phyloP scores from a whole-genome alignment of 2,113 vertebrate species.

The Micronisus gabar region DNA sequence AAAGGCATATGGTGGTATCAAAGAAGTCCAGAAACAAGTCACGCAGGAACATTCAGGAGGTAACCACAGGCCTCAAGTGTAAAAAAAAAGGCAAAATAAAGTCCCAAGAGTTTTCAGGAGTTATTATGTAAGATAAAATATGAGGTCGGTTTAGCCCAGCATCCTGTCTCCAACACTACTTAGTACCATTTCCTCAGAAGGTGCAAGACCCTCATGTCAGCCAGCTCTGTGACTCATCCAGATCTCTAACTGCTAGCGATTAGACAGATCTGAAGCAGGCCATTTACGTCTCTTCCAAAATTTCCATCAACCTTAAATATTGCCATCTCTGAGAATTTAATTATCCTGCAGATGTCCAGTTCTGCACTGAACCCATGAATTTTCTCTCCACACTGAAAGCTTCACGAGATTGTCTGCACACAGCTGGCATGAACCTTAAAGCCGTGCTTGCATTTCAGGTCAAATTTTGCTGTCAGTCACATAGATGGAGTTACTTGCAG shows the following conservation, averaged over 20 bases:
- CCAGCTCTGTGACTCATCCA: neutral
- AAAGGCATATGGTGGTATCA: neutral
- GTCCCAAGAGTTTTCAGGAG: neutral
- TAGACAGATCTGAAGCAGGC: neutral
- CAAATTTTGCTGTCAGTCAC: neutral
- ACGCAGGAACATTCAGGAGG: neutral
- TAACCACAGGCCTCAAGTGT: neutral
- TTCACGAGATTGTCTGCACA: neutral
- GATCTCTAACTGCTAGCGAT: neutral
- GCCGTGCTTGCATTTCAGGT: neutral
- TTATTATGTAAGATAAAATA: neutral
- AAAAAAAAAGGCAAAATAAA: neutral
- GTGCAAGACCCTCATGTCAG: neutral
- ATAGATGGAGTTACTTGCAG: neutral
- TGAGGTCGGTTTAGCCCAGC: neutral
- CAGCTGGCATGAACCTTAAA: neutral
- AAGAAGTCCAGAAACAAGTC: neutral
- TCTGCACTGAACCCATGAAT: neutral
- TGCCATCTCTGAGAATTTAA: neutral
- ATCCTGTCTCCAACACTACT: neutral
- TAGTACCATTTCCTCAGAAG: neutral
- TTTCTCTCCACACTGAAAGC: neutral
- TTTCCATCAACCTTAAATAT: neutral
- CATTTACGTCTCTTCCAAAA: neutral
- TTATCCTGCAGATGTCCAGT: neutral